Base-by-base conservation (phyloP, 2,888 invertebrate genomes). In the Eupithecia abbreviata region DNA sequence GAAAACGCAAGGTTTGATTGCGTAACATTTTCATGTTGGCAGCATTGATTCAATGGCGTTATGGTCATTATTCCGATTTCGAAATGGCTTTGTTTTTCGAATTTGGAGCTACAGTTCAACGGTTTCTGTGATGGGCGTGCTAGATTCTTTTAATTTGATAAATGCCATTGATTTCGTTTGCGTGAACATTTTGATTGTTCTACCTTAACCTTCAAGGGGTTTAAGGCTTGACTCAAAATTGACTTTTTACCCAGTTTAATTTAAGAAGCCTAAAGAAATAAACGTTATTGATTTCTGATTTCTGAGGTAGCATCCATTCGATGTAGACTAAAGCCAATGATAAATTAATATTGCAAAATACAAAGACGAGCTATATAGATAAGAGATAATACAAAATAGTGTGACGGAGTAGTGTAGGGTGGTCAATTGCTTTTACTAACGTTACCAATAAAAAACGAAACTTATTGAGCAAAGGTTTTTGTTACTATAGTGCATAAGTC, bases 41-140 rank as follows among this genome's bases (percentile, higher is more conserved):
- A 85, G 82, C 82, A 84, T 81, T 84, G 79, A 82, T 81, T 83
- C 87, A 88, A 88, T 85, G 81, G 84, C 80, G 49, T 80, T 84
- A 83, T 74, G 77, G 82, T 81, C 81, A 86, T 89, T 88, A 86
- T 81, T 85, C 79, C 78, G 80, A 83, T 85, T 88, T 83, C 83
- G 85, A 86, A 88, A 87, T 79, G 81, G 81, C 84, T 83, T 84
- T 79, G 82, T 82, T 67, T 74, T 82, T 74, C 51, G 30, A 72
- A 72, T 77, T 58, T 74, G 58, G 74, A 74, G 42, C 69, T 69
- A 45, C 2, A 47, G 68, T 18, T 68, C 45, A 68, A 68, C 45
- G 47, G 47, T n/a, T 68, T 68, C 43, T 68, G n/a, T 43, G 43
- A 68, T 45, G 43, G 45, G 68, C 68, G 45, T 68, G 47, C 43